Evolutionary conservation across 1,140 invertebrate species (phyloP).

Genomic region (Brachionus plicatilis): DNA sequence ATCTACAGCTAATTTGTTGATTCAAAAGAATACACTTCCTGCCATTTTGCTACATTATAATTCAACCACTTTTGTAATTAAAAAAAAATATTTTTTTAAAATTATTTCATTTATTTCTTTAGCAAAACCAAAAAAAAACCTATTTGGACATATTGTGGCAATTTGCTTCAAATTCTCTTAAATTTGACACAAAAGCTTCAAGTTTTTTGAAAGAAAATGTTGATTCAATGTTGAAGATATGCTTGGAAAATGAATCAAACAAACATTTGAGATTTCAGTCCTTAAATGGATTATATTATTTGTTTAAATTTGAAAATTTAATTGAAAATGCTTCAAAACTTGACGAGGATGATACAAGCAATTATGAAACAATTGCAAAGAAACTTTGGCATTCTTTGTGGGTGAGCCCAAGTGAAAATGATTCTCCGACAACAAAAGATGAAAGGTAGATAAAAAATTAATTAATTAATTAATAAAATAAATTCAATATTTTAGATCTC

Average conservation of each 20-base stretch:
- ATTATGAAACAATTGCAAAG: constrained; percentile 5
- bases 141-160: constrained; percentile 37
- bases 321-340: not conserved
- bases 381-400: constrained; percentile 10
- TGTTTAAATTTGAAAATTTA: not conserved
- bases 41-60: not conserved
- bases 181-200: not conserved
- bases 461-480: not conserved
- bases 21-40: constrained; percentile 7
- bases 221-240: not conserved
- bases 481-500: not conserved
- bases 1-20: constrained; percentile 26
- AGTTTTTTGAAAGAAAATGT: not conserved
- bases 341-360: not conserved
- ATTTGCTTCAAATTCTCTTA: constrained; percentile 22
- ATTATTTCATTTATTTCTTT: not conserved
- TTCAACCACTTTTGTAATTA: constrained; percentile 23
- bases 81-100: not conserved
- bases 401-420: not conserved
- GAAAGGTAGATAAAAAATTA: not conserved
- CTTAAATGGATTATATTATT: not conserved
- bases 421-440: not conserved
- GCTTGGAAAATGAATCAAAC: not conserved
- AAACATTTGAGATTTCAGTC: constrained; percentile 21
- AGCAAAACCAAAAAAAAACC: constrained; percentile 39